Evolutionary conservation across 2,888 invertebrate species (phyloP).

Genomic region (Cataglyphis livida): DNA sequence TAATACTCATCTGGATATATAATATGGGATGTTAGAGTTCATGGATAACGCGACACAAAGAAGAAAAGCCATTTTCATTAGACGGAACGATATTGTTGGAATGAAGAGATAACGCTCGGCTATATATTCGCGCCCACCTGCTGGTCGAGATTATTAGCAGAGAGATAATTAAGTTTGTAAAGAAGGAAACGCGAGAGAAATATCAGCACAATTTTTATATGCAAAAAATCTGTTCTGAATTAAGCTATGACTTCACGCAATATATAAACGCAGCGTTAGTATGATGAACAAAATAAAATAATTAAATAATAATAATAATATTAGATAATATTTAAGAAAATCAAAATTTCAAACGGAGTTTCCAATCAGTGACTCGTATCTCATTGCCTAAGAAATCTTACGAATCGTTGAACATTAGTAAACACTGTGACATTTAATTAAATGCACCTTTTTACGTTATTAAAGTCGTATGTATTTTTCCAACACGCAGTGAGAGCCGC

Average conservation of each 20-base stretch:
- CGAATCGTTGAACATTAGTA: neutral
- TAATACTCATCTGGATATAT: neutral
- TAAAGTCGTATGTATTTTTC: neutral
- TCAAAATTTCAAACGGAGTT: neutral
- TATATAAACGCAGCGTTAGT: neutral
- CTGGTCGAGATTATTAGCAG: slow-evolving; percentile 38
- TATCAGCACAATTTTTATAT: slow-evolving; percentile 18
- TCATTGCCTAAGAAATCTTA: neutral
- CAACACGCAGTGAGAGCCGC: neutral
- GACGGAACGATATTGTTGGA: slow-evolving; percentile 41
- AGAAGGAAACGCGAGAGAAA: slow-evolving; percentile 40
- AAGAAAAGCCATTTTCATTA: slow-evolving; percentile 32
- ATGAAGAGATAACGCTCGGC: slow-evolving; percentile 57
- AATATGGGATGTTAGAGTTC: neutral
- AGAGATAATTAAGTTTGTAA: slow-evolving; percentile 46
- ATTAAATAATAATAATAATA: neutral
- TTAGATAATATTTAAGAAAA: neutral
- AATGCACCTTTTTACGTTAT: slow-evolving; percentile 15
- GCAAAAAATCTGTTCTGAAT: slow-evolving; percentile 9
- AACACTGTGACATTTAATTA: slow-evolving; percentile 18
- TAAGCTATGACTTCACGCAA: neutral
- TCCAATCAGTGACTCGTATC: slow-evolving; percentile 11
- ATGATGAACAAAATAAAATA: neutral
- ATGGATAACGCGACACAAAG: neutral
- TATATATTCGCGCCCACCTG: slow-evolving; percentile 43